These are phyloP conservation scores for Tigriopus japonicus DNA, from an alignment of 1,140 invertebrate species.

Conservation along the genomic window DNA sequence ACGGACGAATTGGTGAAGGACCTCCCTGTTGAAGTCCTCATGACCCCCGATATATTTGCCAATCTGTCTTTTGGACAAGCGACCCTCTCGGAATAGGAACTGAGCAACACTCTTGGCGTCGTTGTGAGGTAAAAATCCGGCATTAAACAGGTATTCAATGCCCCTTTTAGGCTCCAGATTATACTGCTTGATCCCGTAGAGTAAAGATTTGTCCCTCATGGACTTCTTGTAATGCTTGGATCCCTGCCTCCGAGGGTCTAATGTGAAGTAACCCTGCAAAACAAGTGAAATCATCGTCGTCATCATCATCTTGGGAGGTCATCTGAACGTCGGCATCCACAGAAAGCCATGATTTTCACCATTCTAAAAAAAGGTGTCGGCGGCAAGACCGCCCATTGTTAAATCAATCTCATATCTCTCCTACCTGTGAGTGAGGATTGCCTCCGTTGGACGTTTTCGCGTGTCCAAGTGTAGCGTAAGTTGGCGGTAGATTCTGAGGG, in stretches of 20 bases:
- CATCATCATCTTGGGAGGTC: too few species aligned
- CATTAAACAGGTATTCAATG: conserved; percentile 89
- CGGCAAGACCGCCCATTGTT: too few species aligned
- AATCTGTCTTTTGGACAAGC: conserved; percentile 88
- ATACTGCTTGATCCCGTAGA: conserved; percentile 78
- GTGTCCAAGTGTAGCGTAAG: too few species aligned
- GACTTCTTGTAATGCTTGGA: conserved; percentile 8
- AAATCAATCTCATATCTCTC: too few species aligned
- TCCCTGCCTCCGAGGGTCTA: conserved; percentile 1
- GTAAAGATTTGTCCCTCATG: conserved; percentile 51
- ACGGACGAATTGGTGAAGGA: conserved; percentile 81
- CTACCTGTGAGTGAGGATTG: too few species aligned
- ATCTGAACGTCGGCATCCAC: too few species aligned
- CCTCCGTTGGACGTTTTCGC: too few species aligned
- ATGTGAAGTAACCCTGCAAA: conserved; percentile 5
- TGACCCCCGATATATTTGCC: conserved; percentile 96
- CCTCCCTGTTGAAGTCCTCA: conserved; percentile 84
- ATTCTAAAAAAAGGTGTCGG: too few species aligned
- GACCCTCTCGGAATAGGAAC: conserved; percentile 21
- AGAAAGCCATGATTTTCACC: too few species aligned
- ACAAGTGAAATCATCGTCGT: too few species aligned
- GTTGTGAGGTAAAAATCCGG: conserved; percentile 56
- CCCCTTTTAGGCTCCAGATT: conserved; percentile 99
- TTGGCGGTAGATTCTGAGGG: too few species aligned
- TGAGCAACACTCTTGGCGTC: conserved; percentile 44